These are phyloP conservation scores for Hirtodrosophila duncani DNA, from an alignment of 2,888 invertebrate species.

Conservation along the genomic window DNA sequence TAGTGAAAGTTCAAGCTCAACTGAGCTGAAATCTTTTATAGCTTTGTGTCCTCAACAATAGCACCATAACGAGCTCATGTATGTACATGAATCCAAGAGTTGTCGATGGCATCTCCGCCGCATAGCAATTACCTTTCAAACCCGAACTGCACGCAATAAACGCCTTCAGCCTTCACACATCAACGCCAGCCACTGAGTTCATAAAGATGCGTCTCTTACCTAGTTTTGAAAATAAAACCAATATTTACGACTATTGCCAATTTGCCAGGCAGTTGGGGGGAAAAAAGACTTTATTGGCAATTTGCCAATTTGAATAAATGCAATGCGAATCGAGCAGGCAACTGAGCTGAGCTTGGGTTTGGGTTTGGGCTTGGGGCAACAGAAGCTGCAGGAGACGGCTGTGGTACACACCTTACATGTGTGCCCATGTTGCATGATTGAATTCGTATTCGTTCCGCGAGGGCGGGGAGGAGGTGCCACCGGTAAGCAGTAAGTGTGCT, in stretches of 20 bases:
- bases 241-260: conserved; percentile 61
- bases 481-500: no score
- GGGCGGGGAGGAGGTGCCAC: no score
- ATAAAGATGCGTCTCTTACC: conserved; percentile 37
- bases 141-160: conserved; percentile 30
- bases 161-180: conserved; percentile 37
- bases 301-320: conserved; percentile 65
- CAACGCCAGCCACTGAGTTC: conserved; percentile 36
- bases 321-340: conserved; percentile 18
- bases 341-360: conserved; percentile 6
- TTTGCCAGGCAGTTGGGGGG: conserved; percentile 25
- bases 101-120: conserved; percentile 8
- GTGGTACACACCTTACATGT: no score
- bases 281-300: conserved; percentile 64
- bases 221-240: conserved; percentile 45
- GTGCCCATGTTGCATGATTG: no score
- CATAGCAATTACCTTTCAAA: conserved; percentile 20
- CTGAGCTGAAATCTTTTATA: conserved; percentile 24
- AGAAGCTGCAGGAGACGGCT: conserved; percentile 2
- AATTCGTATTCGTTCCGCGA: no score
- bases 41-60: conserved; percentile 23
- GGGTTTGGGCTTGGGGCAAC: no score
- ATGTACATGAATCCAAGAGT: conserved; percentile 1
- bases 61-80: conserved; percentile 35
- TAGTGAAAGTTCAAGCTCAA: conserved; percentile 44